A percentile compares a stretch with the other conserved stretches of the same genome.
These are phyloP conservation scores for Corapipo altera DNA, from an alignment of 2,113 vertebrate species.

Conservation along the genomic window DNA sequence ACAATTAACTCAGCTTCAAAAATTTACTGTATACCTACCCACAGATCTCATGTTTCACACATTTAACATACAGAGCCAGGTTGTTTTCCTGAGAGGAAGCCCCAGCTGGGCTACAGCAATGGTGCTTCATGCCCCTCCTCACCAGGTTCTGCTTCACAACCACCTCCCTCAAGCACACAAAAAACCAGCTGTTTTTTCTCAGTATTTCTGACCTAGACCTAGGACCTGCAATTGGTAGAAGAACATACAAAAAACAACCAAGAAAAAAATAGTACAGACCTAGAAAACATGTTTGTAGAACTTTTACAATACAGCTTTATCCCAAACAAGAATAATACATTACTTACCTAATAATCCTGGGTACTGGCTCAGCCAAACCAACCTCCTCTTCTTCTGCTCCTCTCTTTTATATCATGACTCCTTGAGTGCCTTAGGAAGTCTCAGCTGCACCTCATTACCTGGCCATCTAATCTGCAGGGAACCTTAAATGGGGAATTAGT, in stretches of 20 bases:
- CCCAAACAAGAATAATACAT: background rate
- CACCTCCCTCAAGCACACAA: background rate
- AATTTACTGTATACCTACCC: background rate
- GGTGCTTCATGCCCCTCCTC: rapidly evolving
- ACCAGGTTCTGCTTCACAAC: background rate
- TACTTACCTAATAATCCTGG: rapidly evolving
- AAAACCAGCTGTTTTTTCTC: no score
- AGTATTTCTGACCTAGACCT: background rate
- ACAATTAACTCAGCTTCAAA: background rate
- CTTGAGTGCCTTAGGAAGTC: background rate
- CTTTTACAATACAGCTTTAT: background rate
- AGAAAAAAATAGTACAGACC: rapidly evolving
- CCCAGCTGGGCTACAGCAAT: background rate
- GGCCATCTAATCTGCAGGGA: background rate
- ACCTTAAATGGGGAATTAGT: background rate
- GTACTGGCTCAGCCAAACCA: rapidly evolving
- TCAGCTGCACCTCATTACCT: background rate
- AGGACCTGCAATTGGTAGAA: rapidly evolving
- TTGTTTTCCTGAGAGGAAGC: background rate
- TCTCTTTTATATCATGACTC: background rate
- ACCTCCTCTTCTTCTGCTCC: rapidly evolving
- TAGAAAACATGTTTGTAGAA: rapidly evolving
- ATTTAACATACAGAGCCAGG: background rate
- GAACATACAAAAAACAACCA: background rate
- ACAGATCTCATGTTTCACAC: rapidly evolving